These are phyloP conservation scores for Agrotis clavis DNA, from an alignment of 2,888 invertebrate species.

Conservation along the genomic window DNA sequence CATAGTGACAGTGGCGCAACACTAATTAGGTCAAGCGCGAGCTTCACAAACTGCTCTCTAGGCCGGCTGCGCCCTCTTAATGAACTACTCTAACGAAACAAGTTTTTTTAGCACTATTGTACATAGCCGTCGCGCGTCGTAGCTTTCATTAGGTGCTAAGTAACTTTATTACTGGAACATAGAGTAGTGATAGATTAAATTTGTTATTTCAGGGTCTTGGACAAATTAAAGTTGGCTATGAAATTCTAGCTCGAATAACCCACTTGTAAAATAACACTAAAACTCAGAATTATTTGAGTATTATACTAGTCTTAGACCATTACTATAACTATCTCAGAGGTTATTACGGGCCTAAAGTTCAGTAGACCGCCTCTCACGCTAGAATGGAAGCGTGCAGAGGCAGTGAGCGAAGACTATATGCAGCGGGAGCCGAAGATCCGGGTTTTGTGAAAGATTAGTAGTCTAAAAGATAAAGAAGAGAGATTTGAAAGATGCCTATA, in stretches of 20 bases:
- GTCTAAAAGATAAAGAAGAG: too few species aligned
- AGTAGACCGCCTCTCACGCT: too few species aligned
- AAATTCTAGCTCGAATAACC: not conserved
- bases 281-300: not conserved
- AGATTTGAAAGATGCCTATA: too few species aligned
- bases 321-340: too few species aligned
- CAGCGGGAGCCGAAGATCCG: too few species aligned
- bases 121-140: slow-evolving; percentile 47
- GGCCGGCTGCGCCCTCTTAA: slow-evolving; percentile 82
- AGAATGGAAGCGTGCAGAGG: too few species aligned
- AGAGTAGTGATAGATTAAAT: slow-evolving; percentile 33
- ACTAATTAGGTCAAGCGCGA: slow-evolving; percentile 86
- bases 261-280: not conserved
- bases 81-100: slow-evolving; percentile 86
- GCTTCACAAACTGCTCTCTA: slow-evolving; percentile 81
- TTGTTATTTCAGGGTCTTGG: not conserved
- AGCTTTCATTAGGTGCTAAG: slow-evolving; percentile 54
- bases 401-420: too few species aligned
- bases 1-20: slow-evolving; percentile 79
- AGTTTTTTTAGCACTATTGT: slow-evolving; percentile 82
- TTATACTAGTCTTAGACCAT: not conserved
- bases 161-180: slow-evolving; percentile 32
- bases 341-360: too few species aligned
- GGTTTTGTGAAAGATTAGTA: too few species aligned
- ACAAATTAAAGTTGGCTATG: not conserved